A percentile compares a stretch with the other conserved stretches of the same genome.
Evolutionary conservation across 1,140 invertebrate species (phyloP).

Genomic region (Psix sp.): DNA sequence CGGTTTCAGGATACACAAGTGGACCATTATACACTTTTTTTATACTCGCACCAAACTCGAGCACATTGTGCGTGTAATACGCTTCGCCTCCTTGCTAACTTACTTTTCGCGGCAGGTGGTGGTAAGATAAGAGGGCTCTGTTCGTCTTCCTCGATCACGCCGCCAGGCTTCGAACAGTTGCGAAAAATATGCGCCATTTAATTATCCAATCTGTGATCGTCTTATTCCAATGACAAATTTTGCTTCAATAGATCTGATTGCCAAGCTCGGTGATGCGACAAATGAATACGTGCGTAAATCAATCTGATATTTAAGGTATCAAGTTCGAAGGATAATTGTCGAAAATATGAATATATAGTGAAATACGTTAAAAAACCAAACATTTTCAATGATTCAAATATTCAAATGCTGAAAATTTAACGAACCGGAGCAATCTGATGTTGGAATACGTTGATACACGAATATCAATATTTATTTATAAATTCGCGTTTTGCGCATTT

Average conservation of each 20-base stretch:
- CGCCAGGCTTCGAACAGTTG: slow-evolving; percentile 28
- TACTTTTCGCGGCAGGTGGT: slow-evolving; percentile 59
- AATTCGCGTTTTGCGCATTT: too few relatives aligned
- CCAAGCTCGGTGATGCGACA: slow-evolving; percentile 8
- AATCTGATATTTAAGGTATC: too few relatives aligned
- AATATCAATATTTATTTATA: too few relatives aligned
- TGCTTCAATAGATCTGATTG: slow-evolving; percentile 29
- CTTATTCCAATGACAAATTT: slow-evolving; percentile 49
- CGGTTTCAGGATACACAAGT: slow-evolving; percentile 19
- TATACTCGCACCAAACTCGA: slow-evolving; percentile 41
- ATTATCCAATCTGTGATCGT: slow-evolving; percentile 33
- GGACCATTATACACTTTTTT: slow-evolving; percentile 23
- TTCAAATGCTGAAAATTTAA: too few relatives aligned
- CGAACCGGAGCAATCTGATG: too few relatives aligned
- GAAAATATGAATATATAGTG: too few relatives aligned
- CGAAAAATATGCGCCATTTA: slow-evolving; percentile 44
- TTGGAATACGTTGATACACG: too few relatives aligned
- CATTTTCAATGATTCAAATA: too few relatives aligned
- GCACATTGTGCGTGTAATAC: slow-evolving; percentile 59
- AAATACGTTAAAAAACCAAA: too few relatives aligned
- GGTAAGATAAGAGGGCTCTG: slow-evolving; percentile 48
- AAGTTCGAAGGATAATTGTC: too few relatives aligned
- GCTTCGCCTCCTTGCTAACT: slow-evolving; percentile 57
- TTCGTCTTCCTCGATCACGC: slow-evolving; percentile 28
- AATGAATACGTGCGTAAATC: slow-evolving; percentile 7